phyloP scores from a whole-genome alignment of 92 coral and sea anemone species.

The Parazoanthus swiftii region DNA sequence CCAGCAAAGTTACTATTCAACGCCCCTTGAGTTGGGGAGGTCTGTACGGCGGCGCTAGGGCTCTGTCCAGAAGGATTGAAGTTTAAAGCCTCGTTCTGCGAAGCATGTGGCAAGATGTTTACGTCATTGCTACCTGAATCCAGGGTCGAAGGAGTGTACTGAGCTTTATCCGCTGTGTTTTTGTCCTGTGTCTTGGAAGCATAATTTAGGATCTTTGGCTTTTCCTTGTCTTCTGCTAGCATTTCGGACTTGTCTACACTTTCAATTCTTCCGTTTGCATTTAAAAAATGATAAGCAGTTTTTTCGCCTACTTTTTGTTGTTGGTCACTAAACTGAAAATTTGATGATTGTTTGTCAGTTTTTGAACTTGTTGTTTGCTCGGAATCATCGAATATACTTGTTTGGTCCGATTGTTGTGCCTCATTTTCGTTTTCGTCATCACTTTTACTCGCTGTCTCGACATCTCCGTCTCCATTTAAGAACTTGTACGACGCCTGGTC shows the following conservation, averaged over 20 bases:
- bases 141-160: background rate
- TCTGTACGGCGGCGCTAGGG: background rate
- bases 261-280: conserved; percentile 35
- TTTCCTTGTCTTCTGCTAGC: background rate
- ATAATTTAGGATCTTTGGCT: background rate
- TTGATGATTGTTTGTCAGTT: background rate
- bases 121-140: background rate
- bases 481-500: conserved; percentile 4
- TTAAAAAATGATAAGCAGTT: conserved; percentile 24
- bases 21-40: background rate
- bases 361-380: background rate
- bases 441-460: background rate
- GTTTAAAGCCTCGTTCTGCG: background rate
- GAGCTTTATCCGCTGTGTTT: background rate
- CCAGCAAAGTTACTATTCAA: background rate
- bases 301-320: background rate
- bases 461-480: conserved; percentile 3
- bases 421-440: background rate
- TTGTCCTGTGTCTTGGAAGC: conserved; percentile 5
- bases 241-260: conserved; percentile 24
- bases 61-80: background rate
- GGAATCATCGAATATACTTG: background rate
- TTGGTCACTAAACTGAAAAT: conserved; percentile 19
- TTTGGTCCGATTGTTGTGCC: background rate
- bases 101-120: background rate